phyloP scores from a whole-genome alignment of 2,113 vertebrate genomes.

The Nothocercus nigrocapillus region DNA sequence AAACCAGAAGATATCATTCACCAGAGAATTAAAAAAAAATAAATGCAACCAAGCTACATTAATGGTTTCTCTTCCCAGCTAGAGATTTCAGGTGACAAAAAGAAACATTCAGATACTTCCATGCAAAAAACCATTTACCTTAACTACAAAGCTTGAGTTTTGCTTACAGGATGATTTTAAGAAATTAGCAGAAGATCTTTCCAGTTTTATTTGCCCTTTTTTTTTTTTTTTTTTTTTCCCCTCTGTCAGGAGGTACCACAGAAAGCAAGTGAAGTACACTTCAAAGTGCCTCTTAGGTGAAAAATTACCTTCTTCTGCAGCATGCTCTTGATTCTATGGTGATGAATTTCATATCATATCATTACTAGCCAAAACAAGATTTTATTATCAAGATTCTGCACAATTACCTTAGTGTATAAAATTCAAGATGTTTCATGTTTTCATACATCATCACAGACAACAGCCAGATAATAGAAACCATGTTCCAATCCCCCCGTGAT shows the following conservation, averaged over 20 bases:
- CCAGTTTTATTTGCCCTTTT: background rate
- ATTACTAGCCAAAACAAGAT: slow-evolving; percentile 54
- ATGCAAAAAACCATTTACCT: background rate
- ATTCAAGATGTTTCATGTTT: slow-evolving; percentile 40
- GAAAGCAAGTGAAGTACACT: background rate
- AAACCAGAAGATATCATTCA: background rate
- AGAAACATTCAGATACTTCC: background rate
- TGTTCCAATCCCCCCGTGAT: background rate
- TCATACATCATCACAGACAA: slow-evolving; percentile 24
- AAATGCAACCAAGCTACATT: background rate
- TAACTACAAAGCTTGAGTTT: background rate
- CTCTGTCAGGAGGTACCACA: background rate
- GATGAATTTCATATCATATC: slow-evolving; percentile 20
- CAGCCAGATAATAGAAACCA: slow-evolving; percentile 32
- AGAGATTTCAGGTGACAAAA: background rate
- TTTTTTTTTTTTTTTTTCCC: background rate
- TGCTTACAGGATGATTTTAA: background rate
- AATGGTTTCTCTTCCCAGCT: background rate
- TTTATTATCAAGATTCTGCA: slow-evolving; percentile 22
- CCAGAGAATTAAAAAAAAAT: background rate
- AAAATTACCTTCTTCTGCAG: background rate
- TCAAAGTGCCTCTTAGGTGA: slow-evolving; percentile 8
- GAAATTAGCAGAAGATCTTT: background rate
- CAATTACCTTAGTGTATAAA: slow-evolving; percentile 30
- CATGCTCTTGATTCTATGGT: background rate